These are phyloP conservation scores for Chymomyza procnemis DNA, from an alignment of 2,888 invertebrate species.

Conservation along the genomic window DNA sequence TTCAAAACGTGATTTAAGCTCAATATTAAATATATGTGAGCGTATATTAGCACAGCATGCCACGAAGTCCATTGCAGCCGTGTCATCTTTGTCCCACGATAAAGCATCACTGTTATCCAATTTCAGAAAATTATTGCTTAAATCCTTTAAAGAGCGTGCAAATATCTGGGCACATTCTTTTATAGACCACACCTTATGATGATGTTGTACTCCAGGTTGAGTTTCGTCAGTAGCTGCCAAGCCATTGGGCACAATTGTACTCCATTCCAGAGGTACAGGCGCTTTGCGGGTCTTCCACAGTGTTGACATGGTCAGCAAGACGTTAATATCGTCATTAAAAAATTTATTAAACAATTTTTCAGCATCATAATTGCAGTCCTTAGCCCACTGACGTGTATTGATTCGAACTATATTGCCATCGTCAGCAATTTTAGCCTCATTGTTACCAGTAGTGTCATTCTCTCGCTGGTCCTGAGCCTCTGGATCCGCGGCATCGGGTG, in stretches of 20 bases:
- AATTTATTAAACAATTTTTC: constrained; percentile 94
- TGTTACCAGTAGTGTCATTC: constrained; percentile 62
- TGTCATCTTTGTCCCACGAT: constrained; percentile 99
- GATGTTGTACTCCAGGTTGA: constrained; percentile 79
- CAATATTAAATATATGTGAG: constrained; percentile 92
- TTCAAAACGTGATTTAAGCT: constrained; percentile 92
- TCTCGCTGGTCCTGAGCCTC: constrained; percentile 83
- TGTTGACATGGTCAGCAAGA: constrained; percentile 95
- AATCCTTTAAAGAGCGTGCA: constrained; percentile 82
- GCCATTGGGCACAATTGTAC: constrained; percentile 81
- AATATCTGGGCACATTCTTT: constrained; percentile 87
- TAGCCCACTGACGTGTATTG: constrained; percentile 94
- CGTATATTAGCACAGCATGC: constrained; percentile 96
- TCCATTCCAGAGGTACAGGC: constrained; percentile 89
- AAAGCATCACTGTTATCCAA: constrained; percentile 80
- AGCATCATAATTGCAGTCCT: constrained; percentile 88
- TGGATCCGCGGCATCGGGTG: constrained; percentile 97
- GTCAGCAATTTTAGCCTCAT: constrained; percentile 80
- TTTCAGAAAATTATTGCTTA: constrained; percentile 82
- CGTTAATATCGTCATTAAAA: constrained; percentile 95
- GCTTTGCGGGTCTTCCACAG: constrained; percentile 94
- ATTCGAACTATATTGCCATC: constrained; percentile 81
- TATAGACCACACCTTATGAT: constrained; percentile 89
- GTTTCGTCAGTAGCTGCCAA: constrained; percentile 12
- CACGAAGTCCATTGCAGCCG: constrained; percentile 95